Evolutionary conservation across 1,140 invertebrate genomes (phyloP).

Genomic region (Drosophila pseudoananassae): DNA sequence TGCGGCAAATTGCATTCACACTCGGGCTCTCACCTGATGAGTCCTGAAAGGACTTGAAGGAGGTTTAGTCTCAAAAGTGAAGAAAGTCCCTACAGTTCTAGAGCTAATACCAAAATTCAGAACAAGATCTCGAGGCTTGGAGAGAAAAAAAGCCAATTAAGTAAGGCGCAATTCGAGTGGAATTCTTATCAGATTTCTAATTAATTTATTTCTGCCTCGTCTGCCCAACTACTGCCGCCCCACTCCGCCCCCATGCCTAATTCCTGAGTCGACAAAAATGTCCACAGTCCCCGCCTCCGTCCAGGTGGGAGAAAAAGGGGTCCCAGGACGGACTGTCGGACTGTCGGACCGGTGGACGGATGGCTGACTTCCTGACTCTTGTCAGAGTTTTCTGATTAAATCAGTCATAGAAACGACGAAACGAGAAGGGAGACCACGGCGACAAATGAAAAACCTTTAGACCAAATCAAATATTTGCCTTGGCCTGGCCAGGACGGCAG

Average conservation of each 20-base stretch:
- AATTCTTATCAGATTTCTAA: slow-evolving; percentile 79
- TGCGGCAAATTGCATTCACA: slow-evolving; percentile 39
- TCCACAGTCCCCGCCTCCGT: background rate
- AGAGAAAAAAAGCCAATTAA: slow-evolving; percentile 65
- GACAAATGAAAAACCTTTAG: slow-evolving; percentile 72
- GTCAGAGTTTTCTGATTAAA: slow-evolving; percentile 83
- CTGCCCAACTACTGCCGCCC: slow-evolving; percentile 22
- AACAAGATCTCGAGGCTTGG: slow-evolving; percentile 17
- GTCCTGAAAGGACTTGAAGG: slow-evolving; percentile 1
- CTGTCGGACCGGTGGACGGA: slow-evolving; percentile 27
- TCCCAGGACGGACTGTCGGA: slow-evolving; percentile 18
- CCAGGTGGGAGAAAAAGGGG: background rate
- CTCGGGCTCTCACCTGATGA: slow-evolving; percentile 18
- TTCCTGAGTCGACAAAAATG: slow-evolving; percentile 70
- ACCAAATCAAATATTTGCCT: slow-evolving; percentile 82
- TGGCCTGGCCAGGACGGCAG: slow-evolving; percentile 57
- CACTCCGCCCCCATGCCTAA: slow-evolving; percentile 1
- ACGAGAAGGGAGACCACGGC: slow-evolving; percentile 34
- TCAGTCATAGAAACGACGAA: slow-evolving; percentile 80
- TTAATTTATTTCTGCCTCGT: slow-evolving; percentile 79
- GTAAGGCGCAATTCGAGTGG: slow-evolving; percentile 76
- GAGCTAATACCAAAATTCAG: background rate
- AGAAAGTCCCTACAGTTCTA: background rate
- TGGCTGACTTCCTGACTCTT: slow-evolving; percentile 79
- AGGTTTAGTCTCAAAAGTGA: slow-evolving; percentile 2